Percentiles rank a stretch among this genome's conserved stretches.
Evolutionary conservation across 2,113 vertebrate genomes (phyloP).

Genomic region (Aegithalos caudatus): DNA sequence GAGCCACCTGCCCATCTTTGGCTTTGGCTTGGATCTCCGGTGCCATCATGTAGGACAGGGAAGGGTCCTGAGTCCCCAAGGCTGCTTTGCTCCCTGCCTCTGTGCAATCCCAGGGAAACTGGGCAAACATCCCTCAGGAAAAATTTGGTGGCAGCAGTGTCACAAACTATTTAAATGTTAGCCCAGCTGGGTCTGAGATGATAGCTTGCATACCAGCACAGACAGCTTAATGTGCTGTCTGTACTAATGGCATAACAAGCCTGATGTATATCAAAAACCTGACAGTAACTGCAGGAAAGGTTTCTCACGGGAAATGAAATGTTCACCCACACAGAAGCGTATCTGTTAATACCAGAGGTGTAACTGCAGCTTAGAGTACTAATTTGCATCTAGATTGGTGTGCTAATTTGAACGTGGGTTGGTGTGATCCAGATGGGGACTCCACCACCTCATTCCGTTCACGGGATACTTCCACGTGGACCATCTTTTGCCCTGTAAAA

Average conservation of each 20-base stretch:
- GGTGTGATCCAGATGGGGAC: neutral
- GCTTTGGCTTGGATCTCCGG: neutral
- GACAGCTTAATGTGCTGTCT: neutral
- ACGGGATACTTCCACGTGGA: too few relatives aligned
- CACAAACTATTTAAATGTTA: neutral
- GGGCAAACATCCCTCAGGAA: neutral
- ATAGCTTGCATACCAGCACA: neutral
- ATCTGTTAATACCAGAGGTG: neutral
- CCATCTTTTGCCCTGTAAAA: neutral
- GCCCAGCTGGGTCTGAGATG: neutral
- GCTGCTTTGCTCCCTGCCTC: neutral
- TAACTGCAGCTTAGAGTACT: neutral
- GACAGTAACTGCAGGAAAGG: neutral
- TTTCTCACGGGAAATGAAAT: neutral
- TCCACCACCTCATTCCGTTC: neutral
- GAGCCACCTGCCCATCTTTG: neutral
- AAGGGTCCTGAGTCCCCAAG: fast-evolving
- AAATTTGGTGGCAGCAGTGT: neutral
- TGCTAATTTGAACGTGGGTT: neutral
- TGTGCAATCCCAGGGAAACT: neutral
- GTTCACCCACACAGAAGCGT: neutral
- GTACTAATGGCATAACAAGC: neutral
- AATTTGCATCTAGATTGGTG: neutral
- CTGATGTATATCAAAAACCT: neutral
- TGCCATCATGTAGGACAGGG: neutral